Conservation (phyloP, 1,140 invertebrate species). For the Sycophila sp. region DNA sequence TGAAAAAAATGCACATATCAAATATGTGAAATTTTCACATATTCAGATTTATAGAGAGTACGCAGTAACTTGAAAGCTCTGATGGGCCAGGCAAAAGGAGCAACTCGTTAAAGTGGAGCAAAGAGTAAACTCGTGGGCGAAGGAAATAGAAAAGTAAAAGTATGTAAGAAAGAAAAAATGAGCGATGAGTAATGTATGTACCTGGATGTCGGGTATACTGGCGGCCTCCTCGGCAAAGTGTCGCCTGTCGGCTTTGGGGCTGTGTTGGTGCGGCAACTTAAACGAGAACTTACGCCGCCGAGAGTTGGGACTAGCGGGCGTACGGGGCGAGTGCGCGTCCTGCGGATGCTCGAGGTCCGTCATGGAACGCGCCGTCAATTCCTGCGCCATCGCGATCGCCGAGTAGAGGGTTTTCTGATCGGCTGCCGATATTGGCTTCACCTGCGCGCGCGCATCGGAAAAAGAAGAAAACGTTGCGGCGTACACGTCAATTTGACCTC, state of each 20-base stretch:
- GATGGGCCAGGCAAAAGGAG: not conserved
- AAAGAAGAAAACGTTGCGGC: constrained; percentile 4
- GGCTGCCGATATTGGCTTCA: constrained; percentile 94
- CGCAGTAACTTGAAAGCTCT: no score
- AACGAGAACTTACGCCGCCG: constrained; percentile 89
- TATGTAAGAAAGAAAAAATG: constrained; percentile 43
- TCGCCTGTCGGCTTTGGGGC: constrained; percentile 76
- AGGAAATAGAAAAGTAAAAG: not conserved
- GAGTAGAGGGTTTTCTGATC: constrained; percentile 93
- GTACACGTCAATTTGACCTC: no score
- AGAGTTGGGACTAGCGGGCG: constrained; percentile 80
- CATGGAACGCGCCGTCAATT: constrained; percentile 89
- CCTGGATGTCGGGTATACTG: constrained; percentile 90
- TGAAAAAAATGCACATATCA: no score
- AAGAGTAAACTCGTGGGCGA: not conserved
- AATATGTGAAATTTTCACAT: no score
- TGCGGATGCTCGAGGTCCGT: constrained; percentile 75
- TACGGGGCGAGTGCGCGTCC: constrained; percentile 67
- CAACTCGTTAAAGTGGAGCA: not conserved
- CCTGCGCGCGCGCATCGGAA: constrained; percentile 57
- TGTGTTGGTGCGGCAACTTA: constrained; percentile 77
- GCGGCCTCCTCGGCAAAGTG: constrained; percentile 91
- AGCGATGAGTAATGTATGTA: constrained; percentile 64
- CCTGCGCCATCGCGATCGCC: constrained; percentile 93
- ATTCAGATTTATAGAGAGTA: no score